phyloP scores from a whole-genome alignment of 1,140 invertebrate genomes.

The Euura lappo region DNA sequence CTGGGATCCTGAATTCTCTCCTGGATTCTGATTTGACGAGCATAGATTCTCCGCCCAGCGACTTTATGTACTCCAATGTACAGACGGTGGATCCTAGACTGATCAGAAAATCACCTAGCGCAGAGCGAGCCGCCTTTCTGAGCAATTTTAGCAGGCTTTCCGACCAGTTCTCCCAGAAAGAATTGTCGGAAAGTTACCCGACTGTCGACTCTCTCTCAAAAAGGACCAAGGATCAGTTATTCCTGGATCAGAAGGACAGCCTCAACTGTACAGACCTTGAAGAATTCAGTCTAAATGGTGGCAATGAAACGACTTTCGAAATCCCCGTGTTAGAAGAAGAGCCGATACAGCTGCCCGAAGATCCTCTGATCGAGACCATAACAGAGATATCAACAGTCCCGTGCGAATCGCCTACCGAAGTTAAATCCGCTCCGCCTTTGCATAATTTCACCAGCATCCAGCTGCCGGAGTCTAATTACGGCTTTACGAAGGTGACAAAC shows the following conservation, averaged over 20 bases:
- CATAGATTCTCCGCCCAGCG: constrained; percentile 27
- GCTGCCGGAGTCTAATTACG: not conserved
- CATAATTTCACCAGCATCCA: not conserved
- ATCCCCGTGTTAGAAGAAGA: constrained; percentile 7
- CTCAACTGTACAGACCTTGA: not conserved
- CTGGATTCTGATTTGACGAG: constrained; percentile 33
- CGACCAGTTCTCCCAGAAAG: not conserved
- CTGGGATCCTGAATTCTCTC: constrained; percentile 27
- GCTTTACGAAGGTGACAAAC: not conserved
- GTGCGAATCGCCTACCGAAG: not conserved
- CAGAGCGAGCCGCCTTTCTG: not conserved
- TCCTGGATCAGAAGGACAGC: not conserved
- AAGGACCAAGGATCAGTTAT: not conserved
- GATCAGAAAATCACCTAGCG: constrained; percentile 21
- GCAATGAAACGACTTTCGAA: not conserved
- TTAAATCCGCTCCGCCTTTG: not conserved
- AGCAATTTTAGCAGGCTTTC: not conserved
- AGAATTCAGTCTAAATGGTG: not conserved
- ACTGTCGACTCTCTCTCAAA: not conserved
- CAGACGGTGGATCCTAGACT: constrained; percentile 31
- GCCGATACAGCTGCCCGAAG: not conserved
- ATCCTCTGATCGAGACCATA: not conserved
- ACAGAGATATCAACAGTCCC: not conserved
- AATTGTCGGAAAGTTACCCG: not conserved
- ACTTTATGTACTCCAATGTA: constrained; percentile 30